Conservation (phyloP, 2,113 vertebrate species). For the Sigmodon hispidus region DNA sequence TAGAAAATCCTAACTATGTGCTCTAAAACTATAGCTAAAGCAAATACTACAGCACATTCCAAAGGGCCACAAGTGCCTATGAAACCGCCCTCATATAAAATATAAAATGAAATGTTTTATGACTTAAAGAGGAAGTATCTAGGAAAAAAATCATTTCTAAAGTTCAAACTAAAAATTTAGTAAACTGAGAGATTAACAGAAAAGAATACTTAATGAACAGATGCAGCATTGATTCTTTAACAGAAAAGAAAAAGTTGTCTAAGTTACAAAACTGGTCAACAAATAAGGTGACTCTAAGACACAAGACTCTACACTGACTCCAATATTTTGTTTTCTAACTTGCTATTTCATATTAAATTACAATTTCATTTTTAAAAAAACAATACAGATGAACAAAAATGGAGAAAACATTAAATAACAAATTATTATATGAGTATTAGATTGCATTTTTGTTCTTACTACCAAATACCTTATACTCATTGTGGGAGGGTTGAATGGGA, state of each 20-base stretch:
- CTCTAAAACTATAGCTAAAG: not conserved
- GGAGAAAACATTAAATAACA: slow-evolving; percentile 48
- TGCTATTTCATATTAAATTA: slow-evolving; percentile 28
- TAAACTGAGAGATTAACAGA: slow-evolving; percentile 52
- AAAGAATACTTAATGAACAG: slow-evolving; percentile 5
- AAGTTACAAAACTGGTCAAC: slow-evolving; percentile 34
- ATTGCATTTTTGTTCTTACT: slow-evolving; percentile 1
- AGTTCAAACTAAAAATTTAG: slow-evolving; percentile 40
- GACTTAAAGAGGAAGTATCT: slow-evolving; percentile 18
- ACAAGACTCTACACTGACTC: not conserved
- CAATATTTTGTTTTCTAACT: slow-evolving; percentile 7
- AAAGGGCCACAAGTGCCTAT: not conserved
- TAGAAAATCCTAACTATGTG: slow-evolving; percentile 14
- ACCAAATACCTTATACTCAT: not conserved
- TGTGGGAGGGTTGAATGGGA: not conserved
- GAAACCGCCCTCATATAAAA: not conserved
- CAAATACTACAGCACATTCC: not conserved
- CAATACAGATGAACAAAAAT: not conserved
- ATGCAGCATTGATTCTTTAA: not conserved
- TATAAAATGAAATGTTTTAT: slow-evolving; percentile 37
- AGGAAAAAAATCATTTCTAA: slow-evolving; percentile 37
- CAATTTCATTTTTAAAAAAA: slow-evolving; percentile 32
- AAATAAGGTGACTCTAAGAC: not conserved
- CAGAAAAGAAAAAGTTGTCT: not conserved
- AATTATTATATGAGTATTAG: not conserved